These are phyloP conservation scores for Sandelia bainsii DNA, from an alignment of 2,797 vertebrate species.

Conservation along the genomic window DNA sequence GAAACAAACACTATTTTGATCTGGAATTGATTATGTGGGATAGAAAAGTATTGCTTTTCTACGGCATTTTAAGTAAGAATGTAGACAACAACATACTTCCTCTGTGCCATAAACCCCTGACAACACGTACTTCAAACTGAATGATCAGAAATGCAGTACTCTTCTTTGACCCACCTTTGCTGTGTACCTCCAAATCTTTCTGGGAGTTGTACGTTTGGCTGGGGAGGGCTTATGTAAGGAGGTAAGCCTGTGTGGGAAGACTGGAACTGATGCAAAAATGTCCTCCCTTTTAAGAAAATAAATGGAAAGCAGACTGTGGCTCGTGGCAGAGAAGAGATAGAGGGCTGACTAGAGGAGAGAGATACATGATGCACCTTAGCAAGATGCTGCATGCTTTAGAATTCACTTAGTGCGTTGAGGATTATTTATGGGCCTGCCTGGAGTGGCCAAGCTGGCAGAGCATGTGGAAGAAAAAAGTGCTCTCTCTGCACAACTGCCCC, in stretches of 20 bases:
- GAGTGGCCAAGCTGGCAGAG: too few relatives aligned
- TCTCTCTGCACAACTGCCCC: too few relatives aligned
- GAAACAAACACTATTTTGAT: not conserved
- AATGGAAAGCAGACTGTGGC: not conserved
- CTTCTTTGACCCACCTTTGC: not conserved
- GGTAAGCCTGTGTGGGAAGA: not conserved
- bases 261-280: not conserved
- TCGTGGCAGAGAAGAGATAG: not conserved
- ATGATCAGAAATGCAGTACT: not conserved
- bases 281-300: not conserved
- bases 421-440: too few relatives aligned
- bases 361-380: not conserved
- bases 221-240: not conserved
- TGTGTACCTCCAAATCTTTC: not conserved
- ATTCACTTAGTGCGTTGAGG: too few relatives aligned
- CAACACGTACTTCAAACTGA: not conserved
- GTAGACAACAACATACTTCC: not conserved
- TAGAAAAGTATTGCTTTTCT: not conserved
- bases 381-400: not conserved
- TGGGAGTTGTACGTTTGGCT: not conserved
- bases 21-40: not conserved
- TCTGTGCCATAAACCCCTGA: not conserved
- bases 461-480: too few relatives aligned
- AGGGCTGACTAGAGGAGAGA: not conserved
- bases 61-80: too few relatives aligned